Conservation (phyloP, 2,113 vertebrate species). For the Etheostoma spectabile region DNA sequence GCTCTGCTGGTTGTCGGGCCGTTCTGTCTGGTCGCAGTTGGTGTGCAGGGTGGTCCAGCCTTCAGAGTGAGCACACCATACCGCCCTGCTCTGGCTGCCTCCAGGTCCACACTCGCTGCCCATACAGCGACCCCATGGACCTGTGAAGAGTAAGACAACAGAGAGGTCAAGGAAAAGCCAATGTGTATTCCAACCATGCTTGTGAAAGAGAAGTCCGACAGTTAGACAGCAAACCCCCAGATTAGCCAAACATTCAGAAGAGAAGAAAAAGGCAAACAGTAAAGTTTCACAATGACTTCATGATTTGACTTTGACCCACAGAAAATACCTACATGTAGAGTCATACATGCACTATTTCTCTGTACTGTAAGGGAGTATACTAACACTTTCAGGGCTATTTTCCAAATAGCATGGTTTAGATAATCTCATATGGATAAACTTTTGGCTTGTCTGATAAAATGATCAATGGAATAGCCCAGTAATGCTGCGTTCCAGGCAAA, state of each 20-base stretch:
- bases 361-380: background rate
- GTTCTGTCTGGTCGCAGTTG: slow-evolving; percentile 89
- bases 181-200: background rate
- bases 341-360: background rate
- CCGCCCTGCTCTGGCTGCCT: slow-evolving; percentile 93
- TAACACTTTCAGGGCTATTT: background rate
- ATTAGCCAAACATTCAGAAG: background rate
- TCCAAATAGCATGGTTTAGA: background rate
- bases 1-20: slow-evolving; percentile 92
- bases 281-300: background rate
- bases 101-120: slow-evolving; percentile 96
- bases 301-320: background rate
- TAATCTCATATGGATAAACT: background rate
- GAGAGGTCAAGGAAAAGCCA: slow-evolving; percentile 5
- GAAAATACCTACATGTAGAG: background rate
- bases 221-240: background rate
- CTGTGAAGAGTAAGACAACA: slow-evolving; percentile 76
- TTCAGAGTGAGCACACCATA: slow-evolving; percentile 96
- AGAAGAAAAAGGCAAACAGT: background rate
- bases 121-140: slow-evolving; percentile 97
- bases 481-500: no score
- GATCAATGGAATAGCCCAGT: no score
- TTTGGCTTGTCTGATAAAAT: background rate
- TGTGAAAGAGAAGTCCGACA: background rate
- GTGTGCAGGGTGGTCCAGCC: slow-evolving; percentile 96